Percentiles rank a stretch among this genome's conserved stretches.
Conservation (phyloP, 2,797 vertebrate genomes). For the Leptatherina wallacei region DNA sequence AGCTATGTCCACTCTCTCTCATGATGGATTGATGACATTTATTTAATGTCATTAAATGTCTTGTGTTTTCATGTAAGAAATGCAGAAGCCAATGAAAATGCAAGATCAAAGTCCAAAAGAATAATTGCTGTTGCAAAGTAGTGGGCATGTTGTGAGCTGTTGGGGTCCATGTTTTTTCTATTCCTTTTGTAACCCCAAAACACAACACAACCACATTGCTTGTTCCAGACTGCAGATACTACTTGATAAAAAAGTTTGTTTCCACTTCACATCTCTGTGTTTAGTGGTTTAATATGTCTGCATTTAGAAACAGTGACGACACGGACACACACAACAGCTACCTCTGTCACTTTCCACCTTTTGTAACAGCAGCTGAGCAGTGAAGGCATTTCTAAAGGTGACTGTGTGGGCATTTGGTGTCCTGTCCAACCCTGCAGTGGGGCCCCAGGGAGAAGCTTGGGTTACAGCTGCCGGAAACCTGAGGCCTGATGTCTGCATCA, state of each 20-base stretch:
- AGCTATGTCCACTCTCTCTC: conserved; percentile 32
- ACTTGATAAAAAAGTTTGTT: conserved; percentile 2
- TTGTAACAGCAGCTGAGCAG: conserved; percentile 67
- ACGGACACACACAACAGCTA: conserved; percentile 17
- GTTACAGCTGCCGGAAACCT: conserved; percentile 79
- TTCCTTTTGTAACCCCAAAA: conserved; percentile 26
- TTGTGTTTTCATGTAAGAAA: conserved; percentile 33
- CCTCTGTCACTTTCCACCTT: conserved; percentile 16
- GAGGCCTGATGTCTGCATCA: conserved; percentile 80
- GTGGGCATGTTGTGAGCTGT: conserved; percentile 25
- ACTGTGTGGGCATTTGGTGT: conserved; percentile 63
- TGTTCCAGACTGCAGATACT: background rate
- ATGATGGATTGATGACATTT: conserved; percentile 22
- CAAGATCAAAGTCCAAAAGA: conserved; percentile 32
- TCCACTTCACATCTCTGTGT: conserved; percentile 29
- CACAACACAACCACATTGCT: conserved; percentile 2
- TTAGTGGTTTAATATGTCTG: conserved; percentile 44
- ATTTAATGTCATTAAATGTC: conserved; percentile 15
- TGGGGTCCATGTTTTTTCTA: conserved; percentile 30
- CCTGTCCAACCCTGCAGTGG: conserved; percentile 58
- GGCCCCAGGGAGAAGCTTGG: conserved; percentile 65
- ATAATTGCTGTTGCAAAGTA: conserved; percentile 29
- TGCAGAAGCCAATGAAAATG: conserved; percentile 45
- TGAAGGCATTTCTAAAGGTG: conserved; percentile 73
- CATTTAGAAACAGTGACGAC: conserved; percentile 9